A percentile compares a stretch with the other conserved stretches of the same genome.
These are phyloP conservation scores for Enteromius mattozi DNA, from an alignment of 2,797 vertebrate species.

Conservation along the genomic window DNA sequence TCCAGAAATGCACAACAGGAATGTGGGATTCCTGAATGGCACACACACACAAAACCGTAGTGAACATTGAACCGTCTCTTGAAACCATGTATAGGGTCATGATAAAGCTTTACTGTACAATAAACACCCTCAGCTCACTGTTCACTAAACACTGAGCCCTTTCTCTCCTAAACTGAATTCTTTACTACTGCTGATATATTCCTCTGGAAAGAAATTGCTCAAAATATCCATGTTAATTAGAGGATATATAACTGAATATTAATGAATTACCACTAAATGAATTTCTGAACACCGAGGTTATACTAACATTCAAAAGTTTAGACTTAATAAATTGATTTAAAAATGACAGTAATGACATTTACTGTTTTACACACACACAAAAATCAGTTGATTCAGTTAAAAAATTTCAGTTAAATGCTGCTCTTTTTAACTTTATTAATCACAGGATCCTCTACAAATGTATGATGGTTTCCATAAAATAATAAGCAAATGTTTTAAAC, in stretches of 20 bases:
- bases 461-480: neutral
- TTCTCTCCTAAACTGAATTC: conserved; percentile 4
- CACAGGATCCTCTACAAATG: neutral
- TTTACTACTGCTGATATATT: neutral
- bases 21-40: neutral
- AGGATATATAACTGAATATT: neutral
- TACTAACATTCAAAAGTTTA: neutral
- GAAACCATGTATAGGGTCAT: neutral
- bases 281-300: neutral
- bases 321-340: neutral
- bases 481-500: neutral
- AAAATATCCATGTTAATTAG: neutral
- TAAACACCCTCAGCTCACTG: neutral
- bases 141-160: neutral
- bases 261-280: neutral
- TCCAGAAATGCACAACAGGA: conserved; percentile 11
- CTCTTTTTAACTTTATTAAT: neutral
- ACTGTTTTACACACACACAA: too few species aligned
- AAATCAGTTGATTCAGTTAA: too few species aligned
- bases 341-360: neutral
- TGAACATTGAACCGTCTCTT: conserved; percentile 3
- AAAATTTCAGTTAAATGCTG: neutral
- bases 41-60: conserved; percentile 45
- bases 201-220: neutral
- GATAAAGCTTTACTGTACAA: conserved; percentile 1